These are phyloP conservation scores for Pheosia tremula DNA, from an alignment of 2,888 invertebrate species.

Conservation along the genomic window DNA sequence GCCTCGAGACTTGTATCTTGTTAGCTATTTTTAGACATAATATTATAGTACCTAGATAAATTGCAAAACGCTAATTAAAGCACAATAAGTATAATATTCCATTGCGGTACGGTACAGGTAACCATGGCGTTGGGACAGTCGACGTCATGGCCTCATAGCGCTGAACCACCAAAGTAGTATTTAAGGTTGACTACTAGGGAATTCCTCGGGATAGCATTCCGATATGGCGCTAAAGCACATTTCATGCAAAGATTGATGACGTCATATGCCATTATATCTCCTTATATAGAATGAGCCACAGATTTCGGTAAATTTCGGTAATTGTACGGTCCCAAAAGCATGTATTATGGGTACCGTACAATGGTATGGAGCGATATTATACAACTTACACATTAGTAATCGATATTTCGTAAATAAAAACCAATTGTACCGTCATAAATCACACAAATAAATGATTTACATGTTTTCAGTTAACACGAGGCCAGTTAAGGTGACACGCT, in stretches of 20 bases:
- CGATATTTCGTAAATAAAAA: too few relatives aligned
- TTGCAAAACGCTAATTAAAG: constrained; percentile 22
- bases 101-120: constrained; percentile 12
- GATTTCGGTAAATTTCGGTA: too few relatives aligned
- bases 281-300: too few relatives aligned
- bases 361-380: too few relatives aligned
- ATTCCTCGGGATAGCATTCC: not conserved
- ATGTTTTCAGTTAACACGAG: too few relatives aligned
- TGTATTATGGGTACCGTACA: too few relatives aligned
- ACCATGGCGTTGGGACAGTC: not conserved
- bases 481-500: too few relatives aligned
- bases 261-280: too few relatives aligned
- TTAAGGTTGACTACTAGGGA: constrained; percentile 3
- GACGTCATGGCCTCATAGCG: constrained; percentile 15
- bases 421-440: too few relatives aligned
- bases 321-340: too few relatives aligned
- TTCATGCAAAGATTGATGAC: not conserved
- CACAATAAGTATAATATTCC: constrained; percentile 24
- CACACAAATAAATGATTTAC: too few relatives aligned
- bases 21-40: constrained; percentile 42
- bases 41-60: constrained; percentile 21
- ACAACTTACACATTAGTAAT: too few relatives aligned
- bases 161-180: constrained; percentile 35
- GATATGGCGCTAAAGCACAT: not conserved
- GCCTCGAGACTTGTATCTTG: constrained; percentile 32